Percentiles rank a stretch among this genome's conserved stretches.
phyloP scores from a whole-genome alignment of 2,113 vertebrate genomes.

The Todiramphus saurophagus region DNA sequence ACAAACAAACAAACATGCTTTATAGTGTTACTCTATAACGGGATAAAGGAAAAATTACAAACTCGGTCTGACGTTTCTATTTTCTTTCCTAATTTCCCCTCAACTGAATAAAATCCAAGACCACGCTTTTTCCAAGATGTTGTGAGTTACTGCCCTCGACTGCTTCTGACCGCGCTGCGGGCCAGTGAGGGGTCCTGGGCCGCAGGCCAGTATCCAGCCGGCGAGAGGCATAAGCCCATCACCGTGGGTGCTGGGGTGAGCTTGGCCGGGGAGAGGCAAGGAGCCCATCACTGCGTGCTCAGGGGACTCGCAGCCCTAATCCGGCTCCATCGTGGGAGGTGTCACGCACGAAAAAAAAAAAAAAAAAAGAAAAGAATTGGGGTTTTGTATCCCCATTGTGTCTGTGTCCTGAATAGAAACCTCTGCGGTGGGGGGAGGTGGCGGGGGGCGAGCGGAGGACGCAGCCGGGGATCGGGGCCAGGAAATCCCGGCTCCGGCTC shows the following conservation, averaged over 20 bases:
- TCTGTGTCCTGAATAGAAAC: background rate
- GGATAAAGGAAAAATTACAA: background rate
- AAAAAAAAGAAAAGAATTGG: background rate
- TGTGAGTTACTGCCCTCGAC: rapidly evolving
- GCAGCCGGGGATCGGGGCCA: no score
- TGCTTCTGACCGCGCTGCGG: background rate
- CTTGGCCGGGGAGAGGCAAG: background rate
- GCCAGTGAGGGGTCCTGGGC: background rate
- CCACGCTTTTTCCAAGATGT: background rate
- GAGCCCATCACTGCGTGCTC: background rate
- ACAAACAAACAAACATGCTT: background rate
- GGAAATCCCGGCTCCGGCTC: background rate
- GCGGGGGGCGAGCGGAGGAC: background rate
- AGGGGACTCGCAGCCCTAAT: background rate
- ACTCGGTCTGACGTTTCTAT: background rate
- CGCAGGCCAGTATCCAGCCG: background rate
- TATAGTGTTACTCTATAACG: background rate
- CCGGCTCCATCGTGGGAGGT: background rate
- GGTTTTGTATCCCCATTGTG: background rate
- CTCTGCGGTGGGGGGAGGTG: background rate
- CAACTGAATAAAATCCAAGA: background rate
- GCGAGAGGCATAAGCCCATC: background rate
- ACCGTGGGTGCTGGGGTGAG: background rate
- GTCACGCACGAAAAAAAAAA: background rate
- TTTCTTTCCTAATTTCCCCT: background rate